Evolutionary conservation across 2,113 vertebrate genomes (phyloP).

Genomic region (Pyrgilauda ruficollis): DNA sequence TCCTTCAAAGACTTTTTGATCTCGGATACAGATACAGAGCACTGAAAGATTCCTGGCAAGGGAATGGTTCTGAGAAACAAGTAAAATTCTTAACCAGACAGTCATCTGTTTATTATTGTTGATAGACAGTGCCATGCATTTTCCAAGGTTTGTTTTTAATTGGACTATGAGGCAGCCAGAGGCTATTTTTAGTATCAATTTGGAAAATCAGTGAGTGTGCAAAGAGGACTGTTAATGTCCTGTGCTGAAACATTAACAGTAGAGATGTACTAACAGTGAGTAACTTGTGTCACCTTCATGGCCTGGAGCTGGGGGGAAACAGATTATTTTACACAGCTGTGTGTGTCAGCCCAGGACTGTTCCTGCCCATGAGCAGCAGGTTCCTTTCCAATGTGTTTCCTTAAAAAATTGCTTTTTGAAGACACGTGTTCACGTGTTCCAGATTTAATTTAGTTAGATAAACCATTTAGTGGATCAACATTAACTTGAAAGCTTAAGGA

Average conservation of each 20-base stretch:
- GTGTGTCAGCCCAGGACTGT: not conserved
- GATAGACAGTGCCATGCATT: not conserved
- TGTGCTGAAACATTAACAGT: not conserved
- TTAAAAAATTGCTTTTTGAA: not conserved
- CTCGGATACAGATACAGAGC: not conserved
- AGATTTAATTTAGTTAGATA: not conserved
- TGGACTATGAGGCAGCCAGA: not conserved
- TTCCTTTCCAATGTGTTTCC: not conserved
- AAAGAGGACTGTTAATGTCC: not conserved
- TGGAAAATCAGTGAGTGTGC: not conserved
- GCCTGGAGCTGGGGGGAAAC: not conserved
- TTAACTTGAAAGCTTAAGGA: not conserved
- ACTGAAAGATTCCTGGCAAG: not conserved
- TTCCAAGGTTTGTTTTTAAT: not conserved
- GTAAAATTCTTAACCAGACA: not conserved
- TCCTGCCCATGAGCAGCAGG: not conserved
- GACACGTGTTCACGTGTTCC: not conserved
- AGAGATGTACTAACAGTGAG: not conserved
- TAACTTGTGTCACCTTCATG: not conserved
- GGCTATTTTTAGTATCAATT: slow-evolving; percentile 21
- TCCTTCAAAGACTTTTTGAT: not conserved
- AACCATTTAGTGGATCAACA: not conserved
- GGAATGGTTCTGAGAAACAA: not conserved
- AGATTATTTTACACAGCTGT: not conserved
- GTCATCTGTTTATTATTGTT: not conserved